Percentiles rank a stretch among this genome's conserved stretches.
These are phyloP conservation scores for Poecilia latipinna DNA, from an alignment of 2,113 vertebrate species.

Conservation along the genomic window DNA sequence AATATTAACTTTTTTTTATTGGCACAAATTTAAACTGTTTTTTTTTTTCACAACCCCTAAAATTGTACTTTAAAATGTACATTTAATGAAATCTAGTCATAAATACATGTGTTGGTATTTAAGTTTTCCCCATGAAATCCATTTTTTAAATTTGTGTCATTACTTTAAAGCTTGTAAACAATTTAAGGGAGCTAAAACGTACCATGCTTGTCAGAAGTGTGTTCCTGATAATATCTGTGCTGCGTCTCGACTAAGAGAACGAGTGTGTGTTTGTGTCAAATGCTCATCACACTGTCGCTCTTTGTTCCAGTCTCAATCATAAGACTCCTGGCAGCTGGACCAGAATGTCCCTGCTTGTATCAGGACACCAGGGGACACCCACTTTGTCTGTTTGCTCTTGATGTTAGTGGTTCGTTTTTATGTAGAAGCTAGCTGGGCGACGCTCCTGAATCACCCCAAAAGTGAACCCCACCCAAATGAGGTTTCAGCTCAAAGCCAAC, in stretches of 20 bases:
- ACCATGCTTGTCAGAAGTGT: neutral
- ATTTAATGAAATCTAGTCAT: too few relatives aligned
- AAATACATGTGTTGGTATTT: neutral
- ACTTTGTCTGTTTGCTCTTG: neutral
- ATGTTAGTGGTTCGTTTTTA: neutral
- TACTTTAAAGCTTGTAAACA: neutral
- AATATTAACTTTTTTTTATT: too few relatives aligned
- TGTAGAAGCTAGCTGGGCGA: neutral
- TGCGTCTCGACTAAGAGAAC: conserved; percentile 14
- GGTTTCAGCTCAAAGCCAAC: conserved; percentile 2
- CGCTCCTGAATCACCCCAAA: neutral
- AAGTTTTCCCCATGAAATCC: neutral
- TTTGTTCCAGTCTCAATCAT: conserved; percentile 68
- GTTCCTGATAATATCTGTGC: neutral
- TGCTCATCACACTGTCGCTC: conserved; percentile 49
- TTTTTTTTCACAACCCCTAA: too few relatives aligned
- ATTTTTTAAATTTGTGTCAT: neutral
- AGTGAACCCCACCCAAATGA: conserved; percentile 8
- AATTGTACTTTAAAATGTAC: too few relatives aligned
- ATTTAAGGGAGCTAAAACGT: neutral
- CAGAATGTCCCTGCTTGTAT: conserved; percentile 53
- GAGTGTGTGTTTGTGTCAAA: conserved; percentile 11
- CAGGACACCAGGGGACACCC: conserved; percentile 39
- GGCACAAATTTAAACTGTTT: too few relatives aligned
- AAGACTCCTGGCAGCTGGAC: conserved; percentile 57